phyloP scores from a whole-genome alignment of 2,888 invertebrate genomes.

The Clepsis dumicolana region DNA sequence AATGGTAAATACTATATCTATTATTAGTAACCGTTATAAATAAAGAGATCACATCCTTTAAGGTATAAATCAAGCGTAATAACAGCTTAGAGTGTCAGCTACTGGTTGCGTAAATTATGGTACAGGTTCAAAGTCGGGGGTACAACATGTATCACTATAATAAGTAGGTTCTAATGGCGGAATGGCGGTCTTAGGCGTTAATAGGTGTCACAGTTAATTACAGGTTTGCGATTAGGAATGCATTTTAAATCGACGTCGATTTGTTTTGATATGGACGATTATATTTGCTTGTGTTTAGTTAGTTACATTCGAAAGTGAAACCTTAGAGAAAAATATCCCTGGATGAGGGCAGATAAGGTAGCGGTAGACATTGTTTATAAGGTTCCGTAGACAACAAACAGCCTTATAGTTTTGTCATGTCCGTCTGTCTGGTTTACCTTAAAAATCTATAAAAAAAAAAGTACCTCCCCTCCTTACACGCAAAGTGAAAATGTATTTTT shows the following conservation, averaged over 20 bases:
- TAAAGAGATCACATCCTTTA: constrained; percentile 55
- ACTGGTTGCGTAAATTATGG: constrained; percentile 52
- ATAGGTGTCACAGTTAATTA: constrained; percentile 37
- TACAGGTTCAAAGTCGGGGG: constrained; percentile 42
- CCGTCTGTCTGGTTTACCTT: no score
- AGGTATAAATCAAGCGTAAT: constrained; percentile 57
- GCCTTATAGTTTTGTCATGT: no score
- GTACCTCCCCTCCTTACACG: no score
- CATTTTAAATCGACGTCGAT: not conserved
- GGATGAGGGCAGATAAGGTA: no score
- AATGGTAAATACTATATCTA: constrained; percentile 46
- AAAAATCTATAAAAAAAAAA: no score
- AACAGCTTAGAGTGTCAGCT: constrained; percentile 50
- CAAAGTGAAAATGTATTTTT: no score
- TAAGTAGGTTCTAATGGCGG: constrained; percentile 46
- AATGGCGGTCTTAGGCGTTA: constrained; percentile 42
- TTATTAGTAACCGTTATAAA: constrained; percentile 52
- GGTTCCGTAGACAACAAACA: no score
- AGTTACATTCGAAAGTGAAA: no score
- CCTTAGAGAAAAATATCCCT: no score
- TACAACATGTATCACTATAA: constrained; percentile 43
- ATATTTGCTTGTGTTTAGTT: not conserved
- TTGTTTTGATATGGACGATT: not conserved
- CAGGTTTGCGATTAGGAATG: constrained; percentile 24
- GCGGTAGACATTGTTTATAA: no score